These are phyloP conservation scores for Apodemus agrarius DNA, from an alignment of 2,797 vertebrate species.

Conservation along the genomic window DNA sequence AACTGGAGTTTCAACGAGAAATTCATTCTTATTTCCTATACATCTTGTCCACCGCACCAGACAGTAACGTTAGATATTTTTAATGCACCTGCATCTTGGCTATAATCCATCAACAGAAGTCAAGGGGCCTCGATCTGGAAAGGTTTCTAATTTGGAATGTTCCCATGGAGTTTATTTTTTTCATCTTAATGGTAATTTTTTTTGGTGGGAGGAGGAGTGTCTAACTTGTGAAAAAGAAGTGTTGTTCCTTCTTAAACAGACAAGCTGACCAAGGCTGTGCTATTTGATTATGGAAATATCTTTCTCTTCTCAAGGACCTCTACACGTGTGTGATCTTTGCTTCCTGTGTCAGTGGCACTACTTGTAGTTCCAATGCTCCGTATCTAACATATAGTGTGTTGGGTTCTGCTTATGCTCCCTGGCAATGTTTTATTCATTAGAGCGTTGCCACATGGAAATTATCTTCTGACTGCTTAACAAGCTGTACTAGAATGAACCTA, in stretches of 20 bases:
- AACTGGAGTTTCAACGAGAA: not conserved
- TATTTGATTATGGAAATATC: not conserved
- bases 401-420: not conserved
- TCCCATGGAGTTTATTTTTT: not conserved
- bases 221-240: not conserved
- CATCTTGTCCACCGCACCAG: not conserved
- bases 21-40: not conserved
- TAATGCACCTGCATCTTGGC: not conserved
- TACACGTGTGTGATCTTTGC: not conserved
- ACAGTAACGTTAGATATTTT: not conserved
- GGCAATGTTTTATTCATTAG: slow-evolving; percentile 63
- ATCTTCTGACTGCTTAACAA: slow-evolving; percentile 52
- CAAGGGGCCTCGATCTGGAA: not conserved
- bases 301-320: not conserved
- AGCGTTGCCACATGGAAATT: slow-evolving; percentile 56
- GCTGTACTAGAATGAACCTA: not conserved
- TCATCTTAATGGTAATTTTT: slow-evolving; percentile 45
- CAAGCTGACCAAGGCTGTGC: not conserved
- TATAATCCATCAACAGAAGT: not conserved
- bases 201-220: too few relatives aligned
- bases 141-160: slow-evolving; percentile 29
- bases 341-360: not conserved
- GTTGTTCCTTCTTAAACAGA: not conserved
- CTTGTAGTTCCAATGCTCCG: not conserved
- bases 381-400: not conserved